Base-by-base conservation (phyloP, 1,140 invertebrate genomes). In the Pectinophora gossypiella region DNA sequence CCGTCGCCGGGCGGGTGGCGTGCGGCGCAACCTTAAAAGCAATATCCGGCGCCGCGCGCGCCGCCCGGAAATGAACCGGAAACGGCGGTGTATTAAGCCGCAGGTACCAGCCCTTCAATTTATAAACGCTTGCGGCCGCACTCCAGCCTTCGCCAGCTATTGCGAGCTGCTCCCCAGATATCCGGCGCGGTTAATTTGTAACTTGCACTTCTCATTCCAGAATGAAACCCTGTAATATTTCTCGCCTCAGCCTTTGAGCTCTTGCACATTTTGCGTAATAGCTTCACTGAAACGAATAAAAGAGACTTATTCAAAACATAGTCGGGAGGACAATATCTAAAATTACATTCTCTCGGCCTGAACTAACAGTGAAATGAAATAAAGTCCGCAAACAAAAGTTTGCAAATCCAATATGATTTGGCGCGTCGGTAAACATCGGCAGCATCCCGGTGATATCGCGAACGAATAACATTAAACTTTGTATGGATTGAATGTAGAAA, bases 401-500 rank as follows among this genome's bases (percentile, higher is more conserved):
- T 87, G 84, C 81, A 87, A 85, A 87, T 85, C 84, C 84, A 87
- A 87, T 87, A 87, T 87, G 84, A 87, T 87, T 87, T 85, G 84
- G 84, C 80, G 80, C 81, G 84, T 82, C 84, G 80, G 84, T 87
- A 87, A 87, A 87, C 84, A 87, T 84, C 80, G 81, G 81, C 79
- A 76, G 81, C 84, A 76, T 84, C 81, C 83, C 84, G 76, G 81
- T 84, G 83, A 86, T 86, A 87, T 87, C 84, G 79, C 78, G 80
- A 83, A 84, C 83, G 84, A 87, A 87, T 87, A 87, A 87, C 84
- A 87, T 87, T 87, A 87, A 87, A 87, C 84, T 87, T 86, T 88
- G 80, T 85, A 85, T 87, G 82, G 82, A 86, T 87, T 87, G 84
- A 86, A 88, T 86, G 86, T 88, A 87, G 86, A 88, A 88, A 88